These are phyloP conservation scores for Scomber scombrus DNA, from an alignment of 2,113 vertebrate genomes.

Conservation along the genomic window DNA sequence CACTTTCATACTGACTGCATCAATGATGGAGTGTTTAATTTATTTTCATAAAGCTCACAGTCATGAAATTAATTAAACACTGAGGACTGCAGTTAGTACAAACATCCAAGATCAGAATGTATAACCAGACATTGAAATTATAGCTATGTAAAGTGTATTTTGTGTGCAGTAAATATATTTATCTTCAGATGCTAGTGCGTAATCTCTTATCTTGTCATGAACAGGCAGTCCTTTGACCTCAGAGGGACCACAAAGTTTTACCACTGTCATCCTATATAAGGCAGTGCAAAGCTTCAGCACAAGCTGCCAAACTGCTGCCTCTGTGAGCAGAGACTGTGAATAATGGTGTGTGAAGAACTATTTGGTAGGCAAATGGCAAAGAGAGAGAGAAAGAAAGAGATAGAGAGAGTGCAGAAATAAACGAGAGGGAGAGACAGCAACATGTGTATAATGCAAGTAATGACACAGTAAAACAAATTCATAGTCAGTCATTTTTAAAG, in stretches of 20 bases:
- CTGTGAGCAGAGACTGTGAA: constrained; percentile 24
- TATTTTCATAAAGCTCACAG: constrained; percentile 21
- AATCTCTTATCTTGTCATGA: neutral
- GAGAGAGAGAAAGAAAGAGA: neutral
- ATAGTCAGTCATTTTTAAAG: too few species aligned
- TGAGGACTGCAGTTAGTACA: constrained; percentile 8
- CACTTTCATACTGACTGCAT: constrained; percentile 13
- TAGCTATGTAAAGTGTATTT: neutral
- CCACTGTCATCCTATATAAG: constrained; percentile 36
- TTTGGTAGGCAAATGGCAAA: constrained; percentile 69
- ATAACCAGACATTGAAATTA: constrained; percentile 6
- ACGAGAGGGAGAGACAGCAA: neutral
- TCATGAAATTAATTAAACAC: constrained; percentile 23
- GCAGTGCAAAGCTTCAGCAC: neutral
- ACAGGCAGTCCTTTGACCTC: neutral
- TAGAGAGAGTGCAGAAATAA: neutral
- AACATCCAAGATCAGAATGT: constrained; percentile 10
- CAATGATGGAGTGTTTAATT: constrained; percentile 15
- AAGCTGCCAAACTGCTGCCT: constrained; percentile 24
- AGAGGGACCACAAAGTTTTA: constrained; percentile 14
- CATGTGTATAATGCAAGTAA: neutral
- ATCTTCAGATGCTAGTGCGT: neutral
- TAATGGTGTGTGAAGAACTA: constrained; percentile 34
- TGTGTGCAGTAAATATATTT: neutral
- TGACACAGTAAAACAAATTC: too few species aligned